Conservation (phyloP, 2,113 vertebrate species). For the Phaetusa simplex region DNA sequence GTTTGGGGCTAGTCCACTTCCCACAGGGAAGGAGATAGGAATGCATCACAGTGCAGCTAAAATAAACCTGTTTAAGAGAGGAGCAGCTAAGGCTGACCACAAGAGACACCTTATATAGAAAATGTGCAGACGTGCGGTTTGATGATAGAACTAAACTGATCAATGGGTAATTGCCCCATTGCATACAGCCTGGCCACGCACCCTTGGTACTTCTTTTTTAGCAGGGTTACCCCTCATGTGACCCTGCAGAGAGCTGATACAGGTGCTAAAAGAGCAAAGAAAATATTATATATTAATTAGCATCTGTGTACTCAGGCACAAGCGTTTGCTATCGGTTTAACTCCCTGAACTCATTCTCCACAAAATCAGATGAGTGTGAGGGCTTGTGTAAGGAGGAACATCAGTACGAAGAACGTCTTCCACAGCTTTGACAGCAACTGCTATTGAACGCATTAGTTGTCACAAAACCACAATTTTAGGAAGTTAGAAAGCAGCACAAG, state of each 20-base stretch:
- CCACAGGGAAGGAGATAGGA: not conserved
- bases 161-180: accelerated
- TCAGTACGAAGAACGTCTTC: not conserved
- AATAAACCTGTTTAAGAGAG: not conserved
- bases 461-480: not conserved
- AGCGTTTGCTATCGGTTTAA: not conserved
- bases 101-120: not conserved
- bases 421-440: not conserved
- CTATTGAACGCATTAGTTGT: not conserved
- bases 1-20: not conserved
- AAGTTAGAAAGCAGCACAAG: not conserved
- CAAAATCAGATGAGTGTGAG: not conserved
- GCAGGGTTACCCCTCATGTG: not conserved
- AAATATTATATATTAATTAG: not conserved
- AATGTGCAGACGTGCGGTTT: not conserved
- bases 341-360: not conserved
- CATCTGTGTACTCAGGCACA: not conserved
- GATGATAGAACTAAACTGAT: not conserved
- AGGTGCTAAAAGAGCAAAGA: not conserved
- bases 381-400: not conserved
- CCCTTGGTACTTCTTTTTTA: not conserved
- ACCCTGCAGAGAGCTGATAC: not conserved
- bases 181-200: not conserved
- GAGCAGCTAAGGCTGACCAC: not conserved
- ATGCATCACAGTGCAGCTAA: not conserved